Base-by-base conservation (phyloP, 1,140 invertebrate genomes). In the Parasteatoda tepidariorum region DNA sequence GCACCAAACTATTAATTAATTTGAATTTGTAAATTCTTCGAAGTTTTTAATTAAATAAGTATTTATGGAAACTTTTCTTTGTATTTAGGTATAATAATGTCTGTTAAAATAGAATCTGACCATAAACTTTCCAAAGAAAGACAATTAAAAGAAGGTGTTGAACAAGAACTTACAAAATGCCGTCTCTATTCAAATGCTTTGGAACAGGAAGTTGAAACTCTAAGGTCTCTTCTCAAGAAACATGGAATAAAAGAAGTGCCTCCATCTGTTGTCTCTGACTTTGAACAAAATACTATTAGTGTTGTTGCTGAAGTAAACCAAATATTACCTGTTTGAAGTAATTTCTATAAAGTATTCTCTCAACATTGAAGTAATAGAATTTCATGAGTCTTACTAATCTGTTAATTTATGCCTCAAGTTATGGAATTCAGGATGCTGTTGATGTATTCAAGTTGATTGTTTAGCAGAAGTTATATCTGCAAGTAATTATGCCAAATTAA, bases 81-180 rank as follows among this genome's bases (percentile, higher is more conserved):
- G n/a, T n/a, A 24, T 85, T 24, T 84, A 89, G 89, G 89, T 41
- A 88, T 90, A 67, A 87, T 90, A 5, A 61, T 89, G 71, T 89
- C 89, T 31, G 88, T 90, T 0, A 89, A 89, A 84, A 86, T 84
- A 26, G 87, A 89, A 79, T 86, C 88, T 34, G 89, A 89, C 30
- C 87, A 88, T 33, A 88, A 87, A 64, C 76, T 89, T n/a, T 76
- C 86, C 18, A 85, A 85, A 78, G 89, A 90, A 76, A 78, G 78
- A 34, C 71, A 85, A 30, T 66, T 86, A 5, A 66, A 87, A 26
- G 86, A 88, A 83, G 88, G 87, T 0, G 84, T 88, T 57, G 89
- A 90, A 78, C 87, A 88, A 78, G 89, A 90, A 84, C 85, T 90
- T 33, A 73, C 84, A 13, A 89, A 89, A 84, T 89, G 87, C 62